Conservation (phyloP, 2,888 invertebrate genomes). For the Stegana nigrithorax region DNA sequence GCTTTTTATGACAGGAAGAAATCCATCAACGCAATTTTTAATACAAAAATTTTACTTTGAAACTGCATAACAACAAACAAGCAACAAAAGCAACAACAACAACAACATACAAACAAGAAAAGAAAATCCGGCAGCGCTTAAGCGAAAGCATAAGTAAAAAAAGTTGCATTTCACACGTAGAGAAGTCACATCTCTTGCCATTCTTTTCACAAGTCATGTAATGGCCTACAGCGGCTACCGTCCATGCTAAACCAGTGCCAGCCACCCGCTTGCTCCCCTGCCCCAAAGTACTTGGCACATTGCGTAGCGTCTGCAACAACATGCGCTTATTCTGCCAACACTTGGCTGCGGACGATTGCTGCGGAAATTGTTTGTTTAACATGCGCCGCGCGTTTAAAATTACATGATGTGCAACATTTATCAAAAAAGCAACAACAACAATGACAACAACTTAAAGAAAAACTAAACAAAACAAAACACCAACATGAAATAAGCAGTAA, state of each 20-base stretch:
- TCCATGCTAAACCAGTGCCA: too few species aligned
- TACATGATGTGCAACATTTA: constrained; percentile 59
- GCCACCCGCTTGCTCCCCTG: too few species aligned
- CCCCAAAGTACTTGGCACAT: too few species aligned
- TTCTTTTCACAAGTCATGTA: constrained; percentile 14
- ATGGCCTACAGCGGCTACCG: neutral
- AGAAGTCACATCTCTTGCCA: neutral
- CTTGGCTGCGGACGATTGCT: constrained; percentile 40
- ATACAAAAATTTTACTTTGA: too few species aligned
- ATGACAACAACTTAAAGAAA: too few species aligned
- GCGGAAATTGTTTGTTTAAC: constrained; percentile 60
- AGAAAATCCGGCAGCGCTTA: too few species aligned
- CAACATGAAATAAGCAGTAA: neutral
- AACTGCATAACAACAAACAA: too few species aligned
- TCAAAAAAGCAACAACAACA: constrained; percentile 46
- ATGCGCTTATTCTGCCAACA: neutral
- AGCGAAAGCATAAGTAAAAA: constrained; percentile 33
- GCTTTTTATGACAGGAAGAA: constrained; percentile 54
- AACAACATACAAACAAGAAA: constrained; percentile 1
- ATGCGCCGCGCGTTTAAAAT: constrained; percentile 58
- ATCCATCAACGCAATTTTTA: constrained; percentile 53
- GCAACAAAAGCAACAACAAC: neutral
- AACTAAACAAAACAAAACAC: constrained; percentile 16
- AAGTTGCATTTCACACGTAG: constrained; percentile 48
- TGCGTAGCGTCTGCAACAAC: neutral